Conservation (phyloP, 2,113 vertebrate species). For the Macquaria australasica region DNA sequence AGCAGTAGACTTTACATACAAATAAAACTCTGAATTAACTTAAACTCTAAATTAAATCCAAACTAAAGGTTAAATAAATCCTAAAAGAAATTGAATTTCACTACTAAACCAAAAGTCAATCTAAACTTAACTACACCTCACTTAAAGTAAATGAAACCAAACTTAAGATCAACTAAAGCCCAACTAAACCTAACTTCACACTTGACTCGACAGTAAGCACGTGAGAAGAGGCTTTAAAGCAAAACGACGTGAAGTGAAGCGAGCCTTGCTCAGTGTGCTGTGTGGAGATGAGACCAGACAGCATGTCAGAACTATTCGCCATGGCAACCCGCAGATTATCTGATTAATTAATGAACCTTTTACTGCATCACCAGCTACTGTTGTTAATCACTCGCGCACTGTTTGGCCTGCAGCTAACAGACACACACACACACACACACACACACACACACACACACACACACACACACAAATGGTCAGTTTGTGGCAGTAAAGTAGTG, state of each 20-base stretch:
- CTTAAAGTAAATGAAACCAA: not conserved
- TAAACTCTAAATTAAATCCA: not conserved
- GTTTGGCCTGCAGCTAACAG: constrained; percentile 50
- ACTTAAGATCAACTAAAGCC: not conserved
- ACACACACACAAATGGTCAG: constrained; percentile 5
- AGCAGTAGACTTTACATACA: not conserved
- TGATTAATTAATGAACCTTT: constrained; percentile 79
- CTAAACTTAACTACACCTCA: not conserved
- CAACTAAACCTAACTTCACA: not conserved
- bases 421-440: constrained; percentile 27
- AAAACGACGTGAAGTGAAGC: not conserved
- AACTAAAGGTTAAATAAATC: not conserved
- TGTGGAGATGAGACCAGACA: constrained; percentile 50
- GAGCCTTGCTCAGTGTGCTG: constrained; percentile 6
- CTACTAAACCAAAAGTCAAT: not conserved
- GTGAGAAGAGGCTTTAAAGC: constrained; percentile 11
- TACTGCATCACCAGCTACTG: constrained; percentile 56
- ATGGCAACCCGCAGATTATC: constrained; percentile 63
- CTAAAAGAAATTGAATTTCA: too few relatives aligned
- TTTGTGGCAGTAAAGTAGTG: too few relatives aligned
- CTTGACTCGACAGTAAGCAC: not conserved
- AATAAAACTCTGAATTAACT: not conserved
- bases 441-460: constrained; percentile 32
- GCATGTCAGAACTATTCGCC: constrained; percentile 58
- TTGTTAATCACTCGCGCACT: constrained; percentile 54